Conservation (phyloP, 2,797 vertebrate species). For the Danio kyathit region DNA sequence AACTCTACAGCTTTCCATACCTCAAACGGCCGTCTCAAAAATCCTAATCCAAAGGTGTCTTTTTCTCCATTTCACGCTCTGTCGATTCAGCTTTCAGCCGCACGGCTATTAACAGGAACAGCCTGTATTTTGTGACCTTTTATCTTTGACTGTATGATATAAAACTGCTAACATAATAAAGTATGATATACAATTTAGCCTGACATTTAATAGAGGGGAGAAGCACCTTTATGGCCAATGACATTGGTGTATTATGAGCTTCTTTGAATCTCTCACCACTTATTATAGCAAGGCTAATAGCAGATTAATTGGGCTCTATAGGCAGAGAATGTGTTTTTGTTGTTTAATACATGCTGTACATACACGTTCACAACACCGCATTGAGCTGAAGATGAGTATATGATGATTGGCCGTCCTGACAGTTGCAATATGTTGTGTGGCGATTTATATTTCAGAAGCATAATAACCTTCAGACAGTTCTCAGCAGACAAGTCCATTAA, state of each 20-base stretch:
- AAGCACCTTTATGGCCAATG: constrained; percentile 17
- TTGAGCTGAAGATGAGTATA: background rate
- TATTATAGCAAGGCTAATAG: background rate
- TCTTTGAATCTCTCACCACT: constrained; percentile 7
- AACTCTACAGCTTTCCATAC: constrained; percentile 13
- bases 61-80: constrained; percentile 24
- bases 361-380: background rate
- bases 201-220: constrained; percentile 28
- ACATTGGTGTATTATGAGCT: constrained; percentile 4
- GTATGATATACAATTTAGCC: constrained; percentile 18
- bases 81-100: constrained; percentile 11
- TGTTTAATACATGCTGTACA: background rate
- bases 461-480: background rate
- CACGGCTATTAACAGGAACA: constrained; percentile 21
- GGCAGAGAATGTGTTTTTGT: background rate
- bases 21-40: background rate
- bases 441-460: background rate
- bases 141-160: constrained; percentile 27
- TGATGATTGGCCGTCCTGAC: background rate
- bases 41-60: constrained; percentile 32
- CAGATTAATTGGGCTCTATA: constrained; percentile 16
- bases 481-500: background rate
- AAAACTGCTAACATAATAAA: constrained; percentile 5
- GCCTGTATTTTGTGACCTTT: constrained; percentile 21
- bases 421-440: background rate